Evolutionary conservation across 2,113 vertebrate species (phyloP), one percentile per base, ranked within the genome.

Genomic region (Aegithalos caudatus): DNA sequence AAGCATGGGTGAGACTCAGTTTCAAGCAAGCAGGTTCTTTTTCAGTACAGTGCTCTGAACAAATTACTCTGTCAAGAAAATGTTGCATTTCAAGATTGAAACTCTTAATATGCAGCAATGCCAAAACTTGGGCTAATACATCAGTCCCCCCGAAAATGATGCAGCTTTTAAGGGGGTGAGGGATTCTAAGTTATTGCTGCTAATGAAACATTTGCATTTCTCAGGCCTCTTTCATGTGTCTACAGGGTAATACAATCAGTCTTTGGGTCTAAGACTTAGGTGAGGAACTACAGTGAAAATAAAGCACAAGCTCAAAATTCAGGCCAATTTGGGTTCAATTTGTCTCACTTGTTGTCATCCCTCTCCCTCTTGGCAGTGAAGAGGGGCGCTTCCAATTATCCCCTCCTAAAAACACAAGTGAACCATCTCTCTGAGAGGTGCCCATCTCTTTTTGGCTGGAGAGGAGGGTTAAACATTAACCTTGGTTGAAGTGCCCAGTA

Each of bases 61-160:
- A 94, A 86, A 92, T 81, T 58, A 44, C 77, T 54, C 65, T 62
- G 51, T 66, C 69, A 89, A 89, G 77, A 81, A 92, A 94, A 94
- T 37, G 44, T 45, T 81, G 48, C 47, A 62, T 24, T 66, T 78
- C 44, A 45, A 70, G 58, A 78, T 4, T 50, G 37, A 83, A 91
- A 62, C 23, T 37, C 45, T 62, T 33, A 31, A 6, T 56, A 85
- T 23, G 64, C 45, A 29, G 42, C 29, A 78, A 73, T 58, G 38
- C 38, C 64, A 74, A 92, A 78, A 77, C 12, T 37, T 19, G 18
- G 31, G 64, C 48, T 81, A 62, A 65, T 54, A 28, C 25, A 73
- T 64, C 54, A 70, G 40, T 14, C 22, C 15, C 12, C 1, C n/a
- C 57, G 66, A 80, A 80, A 28, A n/a, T 10, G 9, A 48, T 28